These are phyloP conservation scores for Leucopsar rothschildi DNA, from an alignment of 2,113 vertebrate species.

Conservation along the genomic window DNA sequence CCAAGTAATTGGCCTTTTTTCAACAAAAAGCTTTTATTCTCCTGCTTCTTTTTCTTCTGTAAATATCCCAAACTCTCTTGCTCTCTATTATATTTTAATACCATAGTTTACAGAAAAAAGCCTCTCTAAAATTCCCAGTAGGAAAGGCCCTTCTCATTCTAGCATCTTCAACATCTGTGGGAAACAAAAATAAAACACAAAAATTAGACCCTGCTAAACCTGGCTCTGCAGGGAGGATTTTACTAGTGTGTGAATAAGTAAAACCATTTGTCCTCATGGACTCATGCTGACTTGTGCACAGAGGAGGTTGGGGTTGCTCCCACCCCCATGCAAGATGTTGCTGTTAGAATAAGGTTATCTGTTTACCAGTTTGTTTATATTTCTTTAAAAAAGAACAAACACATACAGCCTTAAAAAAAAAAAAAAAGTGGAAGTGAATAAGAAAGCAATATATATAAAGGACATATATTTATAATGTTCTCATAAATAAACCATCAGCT, in stretches of 20 bases:
- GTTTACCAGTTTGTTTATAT: background rate
- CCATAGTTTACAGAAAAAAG: background rate
- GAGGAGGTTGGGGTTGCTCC: background rate
- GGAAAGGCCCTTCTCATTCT: background rate
- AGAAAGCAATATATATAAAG: background rate
- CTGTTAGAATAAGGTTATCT: background rate
- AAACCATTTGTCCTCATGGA: conserved; percentile 39
- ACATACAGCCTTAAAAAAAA: background rate
- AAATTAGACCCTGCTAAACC: background rate
- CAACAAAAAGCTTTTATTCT: background rate
- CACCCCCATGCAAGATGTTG: background rate
- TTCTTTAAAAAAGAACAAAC: background rate
- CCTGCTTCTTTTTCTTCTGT: background rate
- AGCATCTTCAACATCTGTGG: background rate
- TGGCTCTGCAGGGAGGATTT: conserved; percentile 9
- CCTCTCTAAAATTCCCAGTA: background rate
- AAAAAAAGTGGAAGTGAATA: background rate
- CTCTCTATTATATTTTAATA: background rate
- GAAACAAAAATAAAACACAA: conserved; percentile 35
- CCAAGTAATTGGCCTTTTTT: background rate
- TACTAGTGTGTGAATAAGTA: conserved; percentile 36
- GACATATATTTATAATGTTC: background rate
- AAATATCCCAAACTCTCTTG: background rate
- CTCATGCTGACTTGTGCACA: background rate
- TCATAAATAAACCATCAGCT: background rate